Base-by-base conservation (phyloP, 2,888 invertebrate species). In the Dicyrtoma fusca region DNA sequence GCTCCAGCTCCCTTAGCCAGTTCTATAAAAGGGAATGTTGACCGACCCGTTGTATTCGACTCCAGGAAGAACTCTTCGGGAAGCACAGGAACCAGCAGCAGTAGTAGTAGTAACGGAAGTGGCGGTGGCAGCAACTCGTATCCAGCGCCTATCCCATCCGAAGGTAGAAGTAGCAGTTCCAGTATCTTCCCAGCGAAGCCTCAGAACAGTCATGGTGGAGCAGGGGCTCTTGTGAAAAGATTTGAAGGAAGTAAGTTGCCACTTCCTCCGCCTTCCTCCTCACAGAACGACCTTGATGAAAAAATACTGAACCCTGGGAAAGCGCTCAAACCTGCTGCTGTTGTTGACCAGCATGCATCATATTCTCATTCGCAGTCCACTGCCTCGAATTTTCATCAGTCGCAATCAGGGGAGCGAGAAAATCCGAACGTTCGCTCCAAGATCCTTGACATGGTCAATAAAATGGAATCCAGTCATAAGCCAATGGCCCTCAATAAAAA, bases 31-130 rank as follows among this genome's bases (percentile, higher is more conserved):
- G 11, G 63, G 1, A 61, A 61, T 17, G 57, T 45, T 23, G 75
- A 80, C 26, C 73, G 80, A 4, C 74, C 78, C 0, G 77, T 80
- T 10, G 74, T 80, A 21, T 80, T 80, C 74, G 80, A 80, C 63
- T 79, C 80, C 0, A 66, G 74, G 21, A 76, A 75, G 47, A 68
- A 64, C 51, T 71, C 74, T 0, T 34, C 62, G 17, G 65, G 66
- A 34, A 65, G 23, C 51, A n/a, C 21, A 25, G 42, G 45, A 61
- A 64, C 42, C 59, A 71, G 51, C 55, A 55, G 21, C 26, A 34
- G 25, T 6, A 61, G 42, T 26, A 66, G 26, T 42, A 68, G 19
- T 62, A 76, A 63, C 64, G 70, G 74, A 11, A 73, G 70, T 47
- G 73, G 66, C 55, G 75, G 72, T 44, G 74, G 34, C 34, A 72